Conservation (phyloP, 2,888 invertebrate genomes). For the Drosophila villosipedis region DNA sequence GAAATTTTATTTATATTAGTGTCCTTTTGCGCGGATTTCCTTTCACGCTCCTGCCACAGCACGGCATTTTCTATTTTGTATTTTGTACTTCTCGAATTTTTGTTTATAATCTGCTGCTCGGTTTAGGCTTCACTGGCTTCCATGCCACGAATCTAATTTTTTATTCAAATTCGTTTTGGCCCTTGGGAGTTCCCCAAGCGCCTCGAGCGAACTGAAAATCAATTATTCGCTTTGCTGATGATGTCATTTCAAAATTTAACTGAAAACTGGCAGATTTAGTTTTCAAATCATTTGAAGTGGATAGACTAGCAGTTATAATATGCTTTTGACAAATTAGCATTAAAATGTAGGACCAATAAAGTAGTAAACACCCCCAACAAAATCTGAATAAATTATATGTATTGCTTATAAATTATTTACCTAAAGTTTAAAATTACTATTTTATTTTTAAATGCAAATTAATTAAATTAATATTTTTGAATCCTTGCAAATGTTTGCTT, state of each 20-base stretch:
- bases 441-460: neutral
- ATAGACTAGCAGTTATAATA: neutral
- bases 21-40: slow-evolving; percentile 79
- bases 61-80: slow-evolving; percentile 18
- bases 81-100: slow-evolving; percentile 39
- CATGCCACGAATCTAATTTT: slow-evolving; percentile 54
- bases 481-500: neutral
- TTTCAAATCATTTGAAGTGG: neutral
- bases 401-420: neutral
- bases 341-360: neutral
- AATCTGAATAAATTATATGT: neutral
- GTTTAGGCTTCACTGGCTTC: slow-evolving; percentile 58
- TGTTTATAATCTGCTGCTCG: slow-evolving; percentile 52
- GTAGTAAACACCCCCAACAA: fast-evolving
- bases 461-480: neutral
- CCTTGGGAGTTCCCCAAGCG: slow-evolving; percentile 9
- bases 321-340: neutral
- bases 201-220: slow-evolving; percentile 52
- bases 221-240: slow-evolving; percentile 71
- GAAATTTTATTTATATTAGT: slow-evolving; percentile 86
- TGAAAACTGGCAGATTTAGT: neutral
- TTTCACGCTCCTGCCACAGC: slow-evolving; percentile 41
- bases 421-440: neutral
- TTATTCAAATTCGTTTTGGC: slow-evolving; percentile 63
- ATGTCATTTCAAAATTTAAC: slow-evolving; percentile 50